Conservation (phyloP, 2,888 invertebrate species). For the Hartigia nigra region DNA sequence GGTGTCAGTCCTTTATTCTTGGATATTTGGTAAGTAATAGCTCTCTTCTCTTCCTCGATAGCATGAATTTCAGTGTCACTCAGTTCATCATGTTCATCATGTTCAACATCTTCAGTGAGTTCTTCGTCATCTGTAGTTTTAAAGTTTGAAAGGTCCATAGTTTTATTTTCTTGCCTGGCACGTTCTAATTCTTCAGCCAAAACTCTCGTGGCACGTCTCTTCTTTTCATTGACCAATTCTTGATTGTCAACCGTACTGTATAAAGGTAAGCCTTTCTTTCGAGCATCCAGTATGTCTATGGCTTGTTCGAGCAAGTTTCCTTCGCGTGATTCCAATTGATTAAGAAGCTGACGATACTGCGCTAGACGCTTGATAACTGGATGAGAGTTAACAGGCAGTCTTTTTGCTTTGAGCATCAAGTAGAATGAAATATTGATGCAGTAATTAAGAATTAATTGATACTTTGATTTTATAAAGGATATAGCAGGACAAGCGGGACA, state of each 20-base stretch:
- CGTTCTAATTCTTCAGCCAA: constrained; percentile 3
- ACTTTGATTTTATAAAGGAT: constrained; percentile 78
- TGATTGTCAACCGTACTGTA: constrained; percentile 44
- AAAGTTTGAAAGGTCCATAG: constrained; percentile 53
- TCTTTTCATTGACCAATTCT: constrained; percentile 40
- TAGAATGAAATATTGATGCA: constrained; percentile 89
- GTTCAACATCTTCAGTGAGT: constrained; percentile 31
- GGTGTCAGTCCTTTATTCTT: constrained; percentile 97
- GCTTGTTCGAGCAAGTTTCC: constrained; percentile 77
- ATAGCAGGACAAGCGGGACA: constrained; percentile 75
- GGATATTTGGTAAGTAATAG: constrained; percentile 92
- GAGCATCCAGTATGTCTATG: constrained; percentile 71
- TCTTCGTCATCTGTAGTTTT: constrained; percentile 58
- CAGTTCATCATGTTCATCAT: constrained; percentile 24
- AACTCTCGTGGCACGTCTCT: constrained; percentile 48
- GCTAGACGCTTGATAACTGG: constrained; percentile 89
- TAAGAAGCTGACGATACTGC: constrained; percentile 81
- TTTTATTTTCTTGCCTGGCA: constrained; percentile 21
- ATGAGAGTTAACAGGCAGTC: constrained; percentile 80
- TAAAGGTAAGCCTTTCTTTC: constrained; percentile 66
- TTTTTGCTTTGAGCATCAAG: constrained; percentile 83
- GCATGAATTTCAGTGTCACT: constrained; percentile 24
- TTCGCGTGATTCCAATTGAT: constrained; percentile 79
- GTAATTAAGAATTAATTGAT: constrained; percentile 80
- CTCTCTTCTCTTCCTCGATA: constrained; percentile 73